Evolutionary conservation across 2,113 vertebrate species (phyloP).

Genomic region (Peromyscus leucopus): DNA sequence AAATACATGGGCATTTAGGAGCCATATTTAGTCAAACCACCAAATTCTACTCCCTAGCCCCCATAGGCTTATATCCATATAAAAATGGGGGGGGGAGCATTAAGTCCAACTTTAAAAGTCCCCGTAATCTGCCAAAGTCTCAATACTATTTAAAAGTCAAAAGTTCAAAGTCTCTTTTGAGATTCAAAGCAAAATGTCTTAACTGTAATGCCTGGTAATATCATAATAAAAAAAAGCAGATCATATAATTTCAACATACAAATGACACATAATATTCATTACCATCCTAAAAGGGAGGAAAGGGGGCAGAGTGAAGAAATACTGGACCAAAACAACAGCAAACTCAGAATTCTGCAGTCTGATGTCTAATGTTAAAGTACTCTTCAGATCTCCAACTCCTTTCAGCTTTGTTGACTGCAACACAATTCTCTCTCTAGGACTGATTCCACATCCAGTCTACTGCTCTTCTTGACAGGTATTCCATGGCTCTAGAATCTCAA

Average conservation of each 20-base stretch:
- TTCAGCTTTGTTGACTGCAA: background rate
- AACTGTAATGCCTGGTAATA: background rate
- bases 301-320: background rate
- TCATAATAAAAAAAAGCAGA: background rate
- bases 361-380: background rate
- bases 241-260: background rate
- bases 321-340: background rate
- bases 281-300: background rate
- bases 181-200: background rate
- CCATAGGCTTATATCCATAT: background rate
- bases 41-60: background rate
- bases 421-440: background rate
- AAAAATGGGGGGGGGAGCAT: background rate
- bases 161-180: background rate
- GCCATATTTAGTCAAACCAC: background rate
- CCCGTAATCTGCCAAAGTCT: background rate
- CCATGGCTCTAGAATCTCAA: background rate
- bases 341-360: background rate
- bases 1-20: background rate
- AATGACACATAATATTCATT: background rate
- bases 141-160: background rate
- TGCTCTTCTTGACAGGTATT: background rate
- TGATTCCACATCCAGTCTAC: background rate
- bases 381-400: background rate
- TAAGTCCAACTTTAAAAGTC: background rate